Evolutionary conservation across 2,797 vertebrate genomes (phyloP), one percentile per base, ranked within the genome.

Genomic region (Sebastolobus alascanus): DNA sequence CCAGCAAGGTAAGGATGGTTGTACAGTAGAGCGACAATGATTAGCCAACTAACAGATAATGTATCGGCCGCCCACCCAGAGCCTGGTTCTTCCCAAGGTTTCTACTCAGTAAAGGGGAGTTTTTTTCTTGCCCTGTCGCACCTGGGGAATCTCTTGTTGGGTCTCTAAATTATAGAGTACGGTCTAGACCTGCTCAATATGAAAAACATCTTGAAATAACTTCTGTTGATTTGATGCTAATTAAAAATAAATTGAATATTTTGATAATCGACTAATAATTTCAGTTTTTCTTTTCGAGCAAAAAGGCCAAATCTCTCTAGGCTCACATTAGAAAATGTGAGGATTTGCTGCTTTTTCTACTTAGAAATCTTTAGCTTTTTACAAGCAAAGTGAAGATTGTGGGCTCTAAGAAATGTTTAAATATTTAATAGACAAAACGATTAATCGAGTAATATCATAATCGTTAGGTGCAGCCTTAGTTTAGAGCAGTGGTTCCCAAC

Each of bases 1-100:
- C 96, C 83, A 97, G 96, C 94, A 97, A 97, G 95, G 96, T 97
- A 37, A 92, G 77, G 29, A 78, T 55, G 40, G 7, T 0, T 29
- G 22, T 5, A 22, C 4, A 46, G 50, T 4, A 31, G 33, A 25
- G 25, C 12, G 38, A 27, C 16, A 59, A 18, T 16, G 18, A 46
- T 46, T 46, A 46, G 43, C 18, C 16, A 6, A 46, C 16, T 18
- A 3, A 46, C 7, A 13, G 18, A 46, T 18, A 46, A 20, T 18
- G 6, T 0, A 2, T 8, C 43, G 16, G 7, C 43, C 40, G 0
- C 38, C 38, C 40, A 46, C 43, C 43, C 16, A 18, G 16, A 8
- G 43, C 43, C 43, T 46, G 43, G 43, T 18, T 46, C 16, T 46
- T 18, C 16, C 43, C 43, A 46, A 46, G 1, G 1, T 46, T 8